Percentiles rank a stretch among this genome's conserved stretches.
These are phyloP conservation scores for Trisateles emortualis DNA, from an alignment of 2,888 invertebrate genomes.

Conservation along the genomic window DNA sequence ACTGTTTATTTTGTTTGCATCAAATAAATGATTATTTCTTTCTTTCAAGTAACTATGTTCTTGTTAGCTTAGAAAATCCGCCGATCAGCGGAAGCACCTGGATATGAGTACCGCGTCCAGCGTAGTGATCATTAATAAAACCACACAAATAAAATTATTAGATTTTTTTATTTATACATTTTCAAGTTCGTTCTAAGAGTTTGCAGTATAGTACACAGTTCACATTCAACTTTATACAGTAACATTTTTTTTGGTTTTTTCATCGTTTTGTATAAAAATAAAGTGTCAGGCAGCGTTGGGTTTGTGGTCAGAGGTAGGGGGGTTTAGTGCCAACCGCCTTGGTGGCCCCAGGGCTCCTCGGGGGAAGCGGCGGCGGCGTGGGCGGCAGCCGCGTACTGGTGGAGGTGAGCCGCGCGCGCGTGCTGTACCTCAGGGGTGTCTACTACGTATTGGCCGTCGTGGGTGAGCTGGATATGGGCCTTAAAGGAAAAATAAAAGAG, in stretches of 20 bases:
- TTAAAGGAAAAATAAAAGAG: constrained; percentile 28
- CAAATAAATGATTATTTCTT: too few relatives aligned
- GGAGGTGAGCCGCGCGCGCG: constrained; percentile 78
- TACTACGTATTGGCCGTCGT: constrained; percentile 83
- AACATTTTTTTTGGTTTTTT: constrained; percentile 73
- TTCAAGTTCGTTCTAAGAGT: constrained; percentile 80
- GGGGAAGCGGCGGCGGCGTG: constrained; percentile 80
- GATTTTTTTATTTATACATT: constrained; percentile 78
- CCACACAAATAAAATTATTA: constrained; percentile 62
- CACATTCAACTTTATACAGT: constrained; percentile 81
- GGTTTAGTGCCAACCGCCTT: constrained; percentile 76
- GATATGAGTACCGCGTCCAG: too few relatives aligned
- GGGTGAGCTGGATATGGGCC: constrained; percentile 83
- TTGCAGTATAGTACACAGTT: constrained; percentile 77
- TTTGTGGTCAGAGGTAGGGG: constrained; percentile 68
- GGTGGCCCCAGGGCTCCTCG: constrained; percentile 77
- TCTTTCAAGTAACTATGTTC: too few relatives aligned
- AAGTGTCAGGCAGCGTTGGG: constrained; percentile 65
- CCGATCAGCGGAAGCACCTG: too few relatives aligned
- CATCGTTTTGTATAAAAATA: constrained; percentile 79
- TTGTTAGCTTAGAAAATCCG: too few relatives aligned
- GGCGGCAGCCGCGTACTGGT: constrained; percentile 78
- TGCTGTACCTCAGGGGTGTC: constrained; percentile 84
- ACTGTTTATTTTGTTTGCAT: too few relatives aligned
- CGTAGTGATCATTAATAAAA: constrained; percentile 36